phyloP scores from a whole-genome alignment of 2,888 invertebrate species.

The Chrysotoxum bicinctum region DNA sequence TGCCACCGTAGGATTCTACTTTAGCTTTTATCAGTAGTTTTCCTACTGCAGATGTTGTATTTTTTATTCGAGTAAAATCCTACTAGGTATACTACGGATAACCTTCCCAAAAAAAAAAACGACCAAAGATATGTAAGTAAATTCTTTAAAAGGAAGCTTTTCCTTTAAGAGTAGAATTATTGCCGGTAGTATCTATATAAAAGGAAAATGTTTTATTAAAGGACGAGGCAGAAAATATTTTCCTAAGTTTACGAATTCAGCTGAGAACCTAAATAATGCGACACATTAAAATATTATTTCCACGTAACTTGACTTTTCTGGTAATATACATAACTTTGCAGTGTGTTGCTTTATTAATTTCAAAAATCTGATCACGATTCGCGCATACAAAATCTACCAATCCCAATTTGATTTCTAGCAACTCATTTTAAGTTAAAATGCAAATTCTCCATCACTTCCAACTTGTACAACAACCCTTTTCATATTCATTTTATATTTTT shows the following conservation, averaged over 20 bases:
- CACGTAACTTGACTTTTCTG: no score
- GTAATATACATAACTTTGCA: background rate
- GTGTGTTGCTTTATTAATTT: background rate
- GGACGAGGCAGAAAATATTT: background rate
- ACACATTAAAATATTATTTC: no score
- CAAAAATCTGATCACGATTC: background rate
- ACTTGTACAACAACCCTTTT: background rate
- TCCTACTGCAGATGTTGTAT: no score
- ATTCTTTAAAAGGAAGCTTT: no score
- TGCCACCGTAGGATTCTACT: no score
- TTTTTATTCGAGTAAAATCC: no score
- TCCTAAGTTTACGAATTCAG: background rate
- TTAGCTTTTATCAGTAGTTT: no score
- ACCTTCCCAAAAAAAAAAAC: no score
- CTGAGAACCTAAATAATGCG: no score
- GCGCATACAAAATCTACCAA: background rate
- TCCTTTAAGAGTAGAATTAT: background rate
- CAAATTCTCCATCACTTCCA: background rate
- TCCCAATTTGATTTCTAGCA: background rate
- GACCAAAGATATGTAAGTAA: no score
- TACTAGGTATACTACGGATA: no score
- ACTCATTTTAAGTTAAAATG: background rate
- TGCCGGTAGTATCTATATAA: background rate
- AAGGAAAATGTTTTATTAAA: background rate
- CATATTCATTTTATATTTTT: background rate